A percentile compares a stretch with the other conserved stretches of the same genome.
These are phyloP conservation scores for Heliornis fulica DNA, from an alignment of 2,113 vertebrate genomes.

Conservation along the genomic window DNA sequence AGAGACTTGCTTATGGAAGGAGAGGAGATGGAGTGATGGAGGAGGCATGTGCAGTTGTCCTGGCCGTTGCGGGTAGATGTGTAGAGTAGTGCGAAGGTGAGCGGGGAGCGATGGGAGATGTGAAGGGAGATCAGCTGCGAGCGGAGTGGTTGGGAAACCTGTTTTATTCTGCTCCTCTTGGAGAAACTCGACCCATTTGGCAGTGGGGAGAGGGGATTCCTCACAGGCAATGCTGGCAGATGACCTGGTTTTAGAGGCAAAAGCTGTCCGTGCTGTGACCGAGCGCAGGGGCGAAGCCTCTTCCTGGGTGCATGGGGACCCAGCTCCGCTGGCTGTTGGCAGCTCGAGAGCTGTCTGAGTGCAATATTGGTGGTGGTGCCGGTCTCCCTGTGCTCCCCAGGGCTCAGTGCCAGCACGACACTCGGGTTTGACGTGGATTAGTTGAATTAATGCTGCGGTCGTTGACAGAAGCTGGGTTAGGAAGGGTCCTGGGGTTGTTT, in stretches of 20 bases:
- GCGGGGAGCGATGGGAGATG: accelerated
- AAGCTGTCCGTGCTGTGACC: background rate
- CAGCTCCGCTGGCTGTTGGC: background rate
- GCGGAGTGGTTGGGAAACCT: background rate
- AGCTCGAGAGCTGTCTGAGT: background rate
- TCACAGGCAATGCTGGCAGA: accelerated
- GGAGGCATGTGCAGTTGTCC: background rate
- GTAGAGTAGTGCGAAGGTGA: background rate
- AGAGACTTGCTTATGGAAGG: background rate
- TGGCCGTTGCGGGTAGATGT: background rate
- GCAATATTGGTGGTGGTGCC: background rate
- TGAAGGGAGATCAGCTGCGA: accelerated
- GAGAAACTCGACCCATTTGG: background rate
- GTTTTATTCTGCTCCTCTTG: accelerated
- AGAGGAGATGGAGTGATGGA: background rate
- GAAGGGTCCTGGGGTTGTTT: background rate
- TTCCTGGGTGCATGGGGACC: background rate
- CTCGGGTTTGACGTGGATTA: background rate
- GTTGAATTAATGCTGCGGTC: background rate
- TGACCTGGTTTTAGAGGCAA: background rate
- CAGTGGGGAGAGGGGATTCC: background rate
- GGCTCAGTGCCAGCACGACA: background rate
- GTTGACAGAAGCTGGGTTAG: background rate
- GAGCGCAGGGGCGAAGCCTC: background rate
- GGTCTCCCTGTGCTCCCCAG: background rate